Base-by-base conservation (phyloP, 2,888 invertebrate genomes). In the Diploptera punctata region DNA sequence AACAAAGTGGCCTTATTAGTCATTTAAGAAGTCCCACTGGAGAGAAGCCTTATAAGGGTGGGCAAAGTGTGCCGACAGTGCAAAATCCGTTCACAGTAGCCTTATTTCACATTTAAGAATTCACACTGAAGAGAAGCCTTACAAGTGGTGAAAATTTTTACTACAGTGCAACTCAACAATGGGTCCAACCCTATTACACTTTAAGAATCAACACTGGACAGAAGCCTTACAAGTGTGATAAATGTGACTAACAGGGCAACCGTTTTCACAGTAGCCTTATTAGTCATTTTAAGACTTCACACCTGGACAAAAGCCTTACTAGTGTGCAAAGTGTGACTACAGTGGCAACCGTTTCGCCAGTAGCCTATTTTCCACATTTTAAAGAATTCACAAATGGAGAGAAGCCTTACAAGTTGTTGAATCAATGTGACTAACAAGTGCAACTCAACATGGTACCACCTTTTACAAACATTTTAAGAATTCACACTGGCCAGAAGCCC, bases 71-170 rank as follows among this genome's bases (percentile, higher is more conserved):
- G 69, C 47, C 21, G n/a, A 24, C 21, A 18, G 44, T 16, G 1
- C n/a, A 13, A 44, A 4, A 13, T 7, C 19, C 16, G 33, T 24
- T 7, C n/a, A 0, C 29, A 1, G 18, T 26, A 0, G 2, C 19
- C 26, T 70, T 3, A 24, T 7, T 5, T 29, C 1, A 16, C 70
- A 70, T 29, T 62, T 29, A 43, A 61, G 70, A 47, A 62, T 19
- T 19, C 70, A 70, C 62, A 70, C 70, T 13, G 70, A 62, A 21
- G 70, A 61, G 49, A 70, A 62, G 9, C 62, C 70, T 7, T 70
- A 47, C 47, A n/a, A 47, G 3, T 70, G n/a, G 70, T 47, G n/a
- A 26, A 3, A 26, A 31, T n/a, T 70, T 61, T 62, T 19, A 43
- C 26, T 18, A 24, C 13, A 9, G 10, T 16, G 10, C 13, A n/a